Conservation (phyloP, 2,888 invertebrate species). For the Sinopyrophorus schimmeli region DNA sequence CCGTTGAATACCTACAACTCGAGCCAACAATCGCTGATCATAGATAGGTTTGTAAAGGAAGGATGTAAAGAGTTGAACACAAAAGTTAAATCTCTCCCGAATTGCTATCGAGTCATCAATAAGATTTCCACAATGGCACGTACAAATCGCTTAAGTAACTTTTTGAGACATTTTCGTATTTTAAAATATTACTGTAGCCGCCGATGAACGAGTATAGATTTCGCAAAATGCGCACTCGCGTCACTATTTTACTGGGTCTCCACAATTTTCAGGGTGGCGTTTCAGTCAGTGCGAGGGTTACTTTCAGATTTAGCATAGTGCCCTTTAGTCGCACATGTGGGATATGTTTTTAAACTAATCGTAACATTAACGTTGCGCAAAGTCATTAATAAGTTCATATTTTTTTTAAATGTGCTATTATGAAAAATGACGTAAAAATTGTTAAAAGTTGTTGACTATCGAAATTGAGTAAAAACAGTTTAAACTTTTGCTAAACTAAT, state of each 20-base stretch:
- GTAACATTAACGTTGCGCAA: slow-evolving; percentile 24
- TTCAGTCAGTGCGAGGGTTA: slow-evolving; percentile 38
- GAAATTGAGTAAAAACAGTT: neutral
- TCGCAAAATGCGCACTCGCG: slow-evolving; percentile 38
- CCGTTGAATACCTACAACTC: slow-evolving; percentile 10
- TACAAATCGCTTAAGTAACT: slow-evolving; percentile 29
- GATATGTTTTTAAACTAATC: slow-evolving; percentile 37
- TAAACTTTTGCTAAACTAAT: slow-evolving; percentile 7
- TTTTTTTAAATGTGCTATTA: slow-evolving; percentile 15
- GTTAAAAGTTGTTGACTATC: slow-evolving; percentile 8
- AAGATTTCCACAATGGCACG: slow-evolving; percentile 25
- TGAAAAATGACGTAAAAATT: slow-evolving; percentile 24
- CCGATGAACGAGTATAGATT: slow-evolving; percentile 40
- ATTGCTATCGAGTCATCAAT: slow-evolving; percentile 20
- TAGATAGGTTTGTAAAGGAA: slow-evolving; percentile 8
- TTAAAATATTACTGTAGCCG: slow-evolving; percentile 32
- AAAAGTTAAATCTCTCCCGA: slow-evolving; percentile 14
- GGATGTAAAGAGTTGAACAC: slow-evolving; percentile 2
- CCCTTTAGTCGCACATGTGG: slow-evolving; percentile 28
- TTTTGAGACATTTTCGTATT: slow-evolving; percentile 34
- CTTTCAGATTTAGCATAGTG: slow-evolving; percentile 37
- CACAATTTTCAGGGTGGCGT: slow-evolving; percentile 41
- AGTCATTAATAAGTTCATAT: slow-evolving; percentile 14
- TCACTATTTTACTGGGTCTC: slow-evolving; percentile 38
- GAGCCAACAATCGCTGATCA: slow-evolving; percentile 13